Conservation (phyloP, 2,797 vertebrate species). For the Myripristis murdjan region DNA sequence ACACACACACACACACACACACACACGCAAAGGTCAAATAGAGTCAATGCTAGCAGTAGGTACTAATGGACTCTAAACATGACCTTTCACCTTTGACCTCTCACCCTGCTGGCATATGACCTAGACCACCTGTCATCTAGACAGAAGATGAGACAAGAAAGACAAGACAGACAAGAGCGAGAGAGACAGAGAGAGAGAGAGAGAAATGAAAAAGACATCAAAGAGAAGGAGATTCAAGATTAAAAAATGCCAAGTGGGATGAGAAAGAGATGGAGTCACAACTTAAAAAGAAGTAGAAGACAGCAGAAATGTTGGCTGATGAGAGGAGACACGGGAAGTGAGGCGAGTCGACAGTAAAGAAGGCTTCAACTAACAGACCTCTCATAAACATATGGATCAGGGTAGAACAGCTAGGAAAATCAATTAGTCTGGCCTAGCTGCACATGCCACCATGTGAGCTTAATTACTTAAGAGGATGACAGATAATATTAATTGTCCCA, state of each 20-base stretch:
- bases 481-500: conserved; percentile 77
- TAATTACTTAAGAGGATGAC: conserved; percentile 73
- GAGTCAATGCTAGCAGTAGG: conserved; percentile 48
- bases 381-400: conserved; percentile 60
- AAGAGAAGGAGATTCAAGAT: conserved; percentile 8
- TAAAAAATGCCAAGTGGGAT: background rate
- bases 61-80: conserved; percentile 77
- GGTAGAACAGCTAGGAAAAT: conserved; percentile 58
- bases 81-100: conserved; percentile 71
- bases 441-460: conserved; percentile 65
- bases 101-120: conserved; percentile 53
- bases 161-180: background rate
- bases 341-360: background rate
- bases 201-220: conserved; percentile 8
- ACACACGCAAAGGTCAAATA: conserved; percentile 69
- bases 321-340: conserved; percentile 16
- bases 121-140: conserved; percentile 68
- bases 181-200: conserved; percentile 3
- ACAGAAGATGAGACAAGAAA: background rate
- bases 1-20: conserved; percentile 18
- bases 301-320: background rate
- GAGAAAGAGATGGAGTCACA: background rate
- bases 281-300: background rate
- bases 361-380: conserved; percentile 44
- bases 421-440: conserved; percentile 70